These are phyloP conservation scores for Ptycholaimellus sp. DNA, from an alignment of 2,888 invertebrate species.

Conservation along the genomic window DNA sequence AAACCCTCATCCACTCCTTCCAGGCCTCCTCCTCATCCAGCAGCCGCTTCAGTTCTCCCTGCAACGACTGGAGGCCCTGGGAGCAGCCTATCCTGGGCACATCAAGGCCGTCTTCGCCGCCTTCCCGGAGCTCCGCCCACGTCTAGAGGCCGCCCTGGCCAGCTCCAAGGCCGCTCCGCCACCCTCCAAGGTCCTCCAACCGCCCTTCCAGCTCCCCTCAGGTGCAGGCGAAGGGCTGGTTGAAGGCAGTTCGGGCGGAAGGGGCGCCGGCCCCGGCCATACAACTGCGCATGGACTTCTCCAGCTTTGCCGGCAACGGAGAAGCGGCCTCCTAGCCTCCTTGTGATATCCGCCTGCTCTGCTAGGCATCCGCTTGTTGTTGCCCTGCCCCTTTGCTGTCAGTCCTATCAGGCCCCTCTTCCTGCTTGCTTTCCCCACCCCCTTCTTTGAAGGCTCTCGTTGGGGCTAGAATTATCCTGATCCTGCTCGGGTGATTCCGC, in stretches of 20 bases:
- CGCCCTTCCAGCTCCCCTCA: conserved; percentile 5
- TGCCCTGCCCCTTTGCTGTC: no score
- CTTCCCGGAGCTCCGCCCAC: conserved; percentile 49
- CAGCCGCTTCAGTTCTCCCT: conserved; percentile 43
- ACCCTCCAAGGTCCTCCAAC: conserved; percentile 30
- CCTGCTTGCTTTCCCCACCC: no score
- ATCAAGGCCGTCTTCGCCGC: conserved; percentile 50
- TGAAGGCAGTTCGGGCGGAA: neutral
- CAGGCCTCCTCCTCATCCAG: neutral
- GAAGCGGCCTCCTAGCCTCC: no score
- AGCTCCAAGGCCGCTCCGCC: no score
- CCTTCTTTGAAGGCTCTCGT: no score
- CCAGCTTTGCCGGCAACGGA: no score
- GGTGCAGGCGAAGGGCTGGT: neutral
- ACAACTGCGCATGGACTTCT: conserved; percentile 74
- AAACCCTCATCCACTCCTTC: neutral
- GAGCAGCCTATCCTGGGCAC: conserved; percentile 26
- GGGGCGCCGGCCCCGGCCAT: conserved; percentile 37
- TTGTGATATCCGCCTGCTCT: no score
- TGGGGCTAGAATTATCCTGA: no score
- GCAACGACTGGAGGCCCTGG: conserved; percentile 65
- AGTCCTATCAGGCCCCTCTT: no score
- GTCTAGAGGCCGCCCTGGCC: conserved; percentile 55
- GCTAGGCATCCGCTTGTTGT: no score
- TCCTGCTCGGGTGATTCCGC: no score